Evolutionary conservation across 2,113 vertebrate genomes (phyloP), one percentile per base, ranked within the genome.

Genomic region (Ailurus styani): DNA sequence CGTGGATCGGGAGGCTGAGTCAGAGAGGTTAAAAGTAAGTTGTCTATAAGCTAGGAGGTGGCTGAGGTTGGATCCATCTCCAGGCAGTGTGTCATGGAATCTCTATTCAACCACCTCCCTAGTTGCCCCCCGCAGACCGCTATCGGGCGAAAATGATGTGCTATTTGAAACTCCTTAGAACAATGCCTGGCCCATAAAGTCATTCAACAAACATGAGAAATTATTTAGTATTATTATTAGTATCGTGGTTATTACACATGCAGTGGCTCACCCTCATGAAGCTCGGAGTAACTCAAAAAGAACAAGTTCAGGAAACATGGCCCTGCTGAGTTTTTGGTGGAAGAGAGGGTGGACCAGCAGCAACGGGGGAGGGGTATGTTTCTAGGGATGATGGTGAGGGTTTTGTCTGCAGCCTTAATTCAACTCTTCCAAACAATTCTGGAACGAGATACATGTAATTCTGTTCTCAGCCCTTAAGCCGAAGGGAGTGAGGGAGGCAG

Each of bases 191-290:
- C 27, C 34, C 31, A 2, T 0, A 31, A 70, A 54, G 27, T 47
- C 27, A 17, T 20, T 72, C 31, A 18, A 13, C 10, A 47, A 82
- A 34, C 0, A 2, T 0, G 20, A 77, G 11, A 2, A 34, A 21
- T 25, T 75, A 45, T 9, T 42, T 31, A 15, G 18, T 23, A 11
- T n/a, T n/a, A 3, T 50, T 18, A 27, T 42, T 37, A 1, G 6
- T 31, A 3, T 62, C 1, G 0, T 37, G 11, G 40, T 3, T 60
- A 3, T 18, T 17, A 29, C 0, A 0, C 5, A 14, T 3, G 7
- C 12, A 73, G 20, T 0, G 2, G 45, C 4, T 42, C 14, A 40
- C 9, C 9, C 18, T 54, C 6, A 2, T 2, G n/a, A 84, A 68
- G 11, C 6, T n/a, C 37, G 15, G 6, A 79, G 54, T 27, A n/a